Evolutionary conservation across 92 coral and sea anemone species (phyloP), one percentile per base, ranked within the genome.

Genomic region (Phenganax marumi): DNA sequence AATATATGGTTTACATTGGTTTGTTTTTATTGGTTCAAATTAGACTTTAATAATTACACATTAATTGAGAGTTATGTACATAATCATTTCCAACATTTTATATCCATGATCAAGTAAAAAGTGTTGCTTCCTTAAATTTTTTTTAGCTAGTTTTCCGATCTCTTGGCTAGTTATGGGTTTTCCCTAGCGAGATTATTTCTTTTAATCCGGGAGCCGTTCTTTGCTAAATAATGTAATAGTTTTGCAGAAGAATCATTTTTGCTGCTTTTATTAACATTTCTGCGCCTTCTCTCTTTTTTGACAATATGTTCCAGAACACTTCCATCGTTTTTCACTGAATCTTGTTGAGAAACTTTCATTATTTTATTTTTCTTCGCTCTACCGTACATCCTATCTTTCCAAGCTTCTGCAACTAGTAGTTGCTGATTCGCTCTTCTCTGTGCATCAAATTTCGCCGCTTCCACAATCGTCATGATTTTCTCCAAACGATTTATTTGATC

Each of bases 391-490:
- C 83, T 46, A 52, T 50, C 52, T 62, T 78, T 78, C 83, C 83
- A 78, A 14, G n/a, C 58, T 49, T 78, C 83, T 6, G 83, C 83
- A 43, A 61, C 83, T 58, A 84, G 82, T 0, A 96, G 70, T 14
- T 87, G 90, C 3, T 84, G 85, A 69, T 88, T 89, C 3, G 99
- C 97, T 50, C 99, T 58, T 21, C 89, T 89, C 70, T 93, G 83
- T 0, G 99, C 99, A 25, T 97, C 93, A 11, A 76, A 96, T 79
- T 92, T 96, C 10, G 99, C 99, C 0, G 93, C 93, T 63, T 96
- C 99, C 54, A 96, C 90, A 14, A 96, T 86, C 11, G 99, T 92
- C 81, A 96, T 84, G 12, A 96, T 88, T 64, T 88, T 92, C 83
- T 92, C 99, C 11, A 96, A 91, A 73, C 91, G 89, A 77, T 89